Evolutionary conservation across 2,797 vertebrate genomes (phyloP).

Genomic region (Acrossocheilus wenchowensis): DNA sequence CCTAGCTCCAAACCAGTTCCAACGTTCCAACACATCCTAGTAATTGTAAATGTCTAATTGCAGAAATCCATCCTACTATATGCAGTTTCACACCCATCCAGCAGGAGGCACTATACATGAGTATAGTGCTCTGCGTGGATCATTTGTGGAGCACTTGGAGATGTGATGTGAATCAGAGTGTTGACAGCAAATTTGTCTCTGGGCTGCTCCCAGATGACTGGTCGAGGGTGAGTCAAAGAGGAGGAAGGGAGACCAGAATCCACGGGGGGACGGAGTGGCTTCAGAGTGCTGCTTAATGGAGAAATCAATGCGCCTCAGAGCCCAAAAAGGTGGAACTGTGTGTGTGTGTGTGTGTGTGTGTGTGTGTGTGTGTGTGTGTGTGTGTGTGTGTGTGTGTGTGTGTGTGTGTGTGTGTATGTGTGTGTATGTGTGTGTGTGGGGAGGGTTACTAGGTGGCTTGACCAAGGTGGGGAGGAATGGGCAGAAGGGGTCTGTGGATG

Average conservation of each 20-base stretch:
- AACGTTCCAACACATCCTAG: neutral
- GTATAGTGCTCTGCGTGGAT: neutral
- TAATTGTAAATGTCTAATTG: neutral
- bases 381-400: neutral
- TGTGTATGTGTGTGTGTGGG: neutral
- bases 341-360: neutral
- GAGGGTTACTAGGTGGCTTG: slow-evolving; percentile 1
- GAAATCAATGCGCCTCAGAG: slow-evolving; percentile 67
- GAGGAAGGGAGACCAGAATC: slow-evolving; percentile 39
- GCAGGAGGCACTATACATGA: slow-evolving; percentile 8
- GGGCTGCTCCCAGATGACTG: slow-evolving; percentile 29
- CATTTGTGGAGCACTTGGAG: slow-evolving; percentile 34
- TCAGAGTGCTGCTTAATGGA: slow-evolving; percentile 69
- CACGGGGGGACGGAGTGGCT: slow-evolving; percentile 45
- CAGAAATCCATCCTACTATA: neutral
- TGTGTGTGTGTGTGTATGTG: neutral
- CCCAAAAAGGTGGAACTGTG: slow-evolving; percentile 36
- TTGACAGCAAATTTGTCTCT: slow-evolving; percentile 48
- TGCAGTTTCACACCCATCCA: neutral
- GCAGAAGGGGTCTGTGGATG: slow-evolving; percentile 49
- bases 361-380: neutral
- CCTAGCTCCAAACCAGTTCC: neutral
- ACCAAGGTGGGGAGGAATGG: slow-evolving; percentile 48
- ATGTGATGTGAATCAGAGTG: slow-evolving; percentile 42
- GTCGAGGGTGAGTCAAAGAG: slow-evolving; percentile 47